Conservation (phyloP, 2,797 vertebrate species). For the Alosa sapidissima region DNA sequence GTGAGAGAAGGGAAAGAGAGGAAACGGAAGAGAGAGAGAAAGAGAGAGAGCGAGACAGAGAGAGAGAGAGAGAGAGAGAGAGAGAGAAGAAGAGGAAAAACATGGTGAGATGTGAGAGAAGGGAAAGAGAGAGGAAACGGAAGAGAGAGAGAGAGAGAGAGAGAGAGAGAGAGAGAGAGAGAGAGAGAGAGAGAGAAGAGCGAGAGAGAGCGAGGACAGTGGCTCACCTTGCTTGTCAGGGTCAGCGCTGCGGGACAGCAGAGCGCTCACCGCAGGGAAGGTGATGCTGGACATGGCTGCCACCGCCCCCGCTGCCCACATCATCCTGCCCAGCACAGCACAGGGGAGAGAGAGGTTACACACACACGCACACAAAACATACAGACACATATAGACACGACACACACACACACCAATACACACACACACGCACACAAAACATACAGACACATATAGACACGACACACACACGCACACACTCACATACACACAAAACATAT, state of each 20-base stretch:
- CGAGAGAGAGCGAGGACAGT: not conserved
- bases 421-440: slow-evolving; percentile 1
- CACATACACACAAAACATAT: not conserved
- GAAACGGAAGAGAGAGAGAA: no score
- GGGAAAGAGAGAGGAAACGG: no score
- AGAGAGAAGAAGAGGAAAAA: no score
- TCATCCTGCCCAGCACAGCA: slow-evolving; percentile 76
- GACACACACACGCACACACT: no score
- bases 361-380: slow-evolving; percentile 23
- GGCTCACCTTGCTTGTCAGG: slow-evolving; percentile 84
- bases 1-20: no score
- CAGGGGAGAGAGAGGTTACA: slow-evolving; percentile 14
- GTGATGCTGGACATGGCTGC: slow-evolving; percentile 92
- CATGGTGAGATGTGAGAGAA: no score
- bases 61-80: no score
- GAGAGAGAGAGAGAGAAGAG: no score
- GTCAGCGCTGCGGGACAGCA: slow-evolving; percentile 86
- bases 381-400: slow-evolving; percentile 6
- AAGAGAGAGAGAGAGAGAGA: no score
- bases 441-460: slow-evolving; percentile 14
- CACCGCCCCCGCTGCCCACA: slow-evolving; percentile 89
- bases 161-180: no score
- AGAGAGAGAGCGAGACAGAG: no score
- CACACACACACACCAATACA: slow-evolving; percentile 26
- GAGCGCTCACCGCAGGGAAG: slow-evolving; percentile 87